phyloP scores from a whole-genome alignment of 2,888 invertebrate species.

The Epsilonema sp. region DNA sequence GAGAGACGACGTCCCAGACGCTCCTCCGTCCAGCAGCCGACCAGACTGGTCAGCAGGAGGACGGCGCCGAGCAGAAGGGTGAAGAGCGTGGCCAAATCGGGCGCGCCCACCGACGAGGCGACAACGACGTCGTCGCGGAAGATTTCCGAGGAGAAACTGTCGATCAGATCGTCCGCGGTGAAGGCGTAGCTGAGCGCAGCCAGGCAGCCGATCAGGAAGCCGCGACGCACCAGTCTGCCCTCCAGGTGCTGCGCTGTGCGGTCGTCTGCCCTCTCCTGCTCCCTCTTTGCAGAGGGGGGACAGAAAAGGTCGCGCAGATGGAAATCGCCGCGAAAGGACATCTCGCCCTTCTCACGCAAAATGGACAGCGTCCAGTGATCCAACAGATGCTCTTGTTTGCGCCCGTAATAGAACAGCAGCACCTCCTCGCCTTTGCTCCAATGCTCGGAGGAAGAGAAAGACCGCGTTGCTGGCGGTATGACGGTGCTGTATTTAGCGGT shows the following conservation, averaged over 20 bases:
- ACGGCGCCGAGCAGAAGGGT: not conserved
- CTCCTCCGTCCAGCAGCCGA: constrained; percentile 1
- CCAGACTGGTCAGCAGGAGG: not conserved
- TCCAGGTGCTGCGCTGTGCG: too few species aligned
- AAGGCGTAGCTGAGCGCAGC: constrained; percentile 22
- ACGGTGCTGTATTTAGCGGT: too few species aligned
- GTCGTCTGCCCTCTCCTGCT: too few species aligned
- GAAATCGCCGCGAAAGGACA: not conserved
- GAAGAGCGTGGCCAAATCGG: too few species aligned
- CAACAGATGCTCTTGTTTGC: too few species aligned
- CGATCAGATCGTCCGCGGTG: constrained; percentile 24
- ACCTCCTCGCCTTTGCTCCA: too few species aligned
- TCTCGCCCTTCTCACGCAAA: not conserved
- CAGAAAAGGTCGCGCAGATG: not conserved
- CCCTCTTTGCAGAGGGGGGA: too few species aligned
- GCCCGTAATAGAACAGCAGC: too few species aligned
- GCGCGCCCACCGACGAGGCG: too few species aligned
- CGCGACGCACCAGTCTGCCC: constrained; percentile 13
- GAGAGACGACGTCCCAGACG: not conserved
- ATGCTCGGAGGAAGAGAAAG: too few species aligned
- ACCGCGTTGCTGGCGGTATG: too few species aligned
- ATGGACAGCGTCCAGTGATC: not conserved
- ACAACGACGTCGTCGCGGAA: too few species aligned
- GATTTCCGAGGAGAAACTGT: constrained; percentile 23
- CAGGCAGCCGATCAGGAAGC: constrained; percentile 18